Base-by-base conservation (phyloP, 2,797 vertebrate species). In the Ateles fusciceps region DNA sequence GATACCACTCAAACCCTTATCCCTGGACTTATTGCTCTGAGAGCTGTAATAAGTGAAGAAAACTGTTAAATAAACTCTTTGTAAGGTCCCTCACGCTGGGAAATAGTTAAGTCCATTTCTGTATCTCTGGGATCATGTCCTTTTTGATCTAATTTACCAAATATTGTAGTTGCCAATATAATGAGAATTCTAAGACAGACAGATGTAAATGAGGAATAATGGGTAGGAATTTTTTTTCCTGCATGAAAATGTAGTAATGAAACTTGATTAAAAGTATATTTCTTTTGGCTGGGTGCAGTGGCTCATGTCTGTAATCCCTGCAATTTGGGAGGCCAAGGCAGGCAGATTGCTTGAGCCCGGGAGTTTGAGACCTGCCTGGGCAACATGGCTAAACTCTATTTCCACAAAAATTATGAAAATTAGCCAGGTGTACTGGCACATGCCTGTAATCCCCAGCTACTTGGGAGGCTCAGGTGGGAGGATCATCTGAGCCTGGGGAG, bases 1-100 rank as follows among this genome's bases (percentile, higher is more conserved):
- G 98, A 97, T 98, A 98, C 96, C 97, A 98, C 98, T 98, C 98
- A 98, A 98, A 98, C 98, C 95, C 97, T 98, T 97, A 97, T 98
- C 97, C 97, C 95, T 98, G 97, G 97, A 96, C 97, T 98, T 97
- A 96, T 97, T 96, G 93, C 98, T 97, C 98, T 98, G 98, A 98
- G 97, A 98, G 97, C 97, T 92, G 94, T 96, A 97, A 92, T 98
- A 98, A 97, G 95, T 98, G 98, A 98, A 98, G 97, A 98, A 96
- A 96, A 95, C 96, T 89, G 85, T 98, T 98, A 98, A 98, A 98
- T 98, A 98, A 98, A 92, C 91, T 92, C 96, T 98, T 97, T 97
- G 97, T 91, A 78, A 98, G 95, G 96, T 97, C 93, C 94, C 89
- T 96, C 87, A 91, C 85, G 90, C 78, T 86, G 4, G 96, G 64